A percentile compares a stretch with the other conserved stretches of the same genome.
phyloP scores from a whole-genome alignment of 2,113 vertebrate species.

The Crypturellus undulatus region DNA sequence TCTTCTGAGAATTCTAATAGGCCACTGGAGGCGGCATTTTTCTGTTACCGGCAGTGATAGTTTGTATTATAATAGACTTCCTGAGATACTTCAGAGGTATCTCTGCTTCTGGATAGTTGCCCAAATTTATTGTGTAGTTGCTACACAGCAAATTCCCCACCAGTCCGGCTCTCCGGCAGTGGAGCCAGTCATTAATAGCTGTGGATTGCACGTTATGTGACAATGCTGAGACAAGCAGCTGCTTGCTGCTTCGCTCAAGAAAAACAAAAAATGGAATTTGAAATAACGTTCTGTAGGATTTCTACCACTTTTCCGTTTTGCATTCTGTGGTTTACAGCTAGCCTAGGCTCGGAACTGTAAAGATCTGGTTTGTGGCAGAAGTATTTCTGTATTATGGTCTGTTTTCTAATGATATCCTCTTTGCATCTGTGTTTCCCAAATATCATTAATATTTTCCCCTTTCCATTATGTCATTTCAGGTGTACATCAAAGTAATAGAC shows the following conservation, averaged over 20 bases:
- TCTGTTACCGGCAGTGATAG: not conserved
- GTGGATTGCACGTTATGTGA: not conserved
- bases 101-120: not conserved
- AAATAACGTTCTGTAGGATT: not conserved
- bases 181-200: not conserved
- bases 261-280: not conserved
- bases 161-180: not conserved
- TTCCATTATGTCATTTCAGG: constrained; percentile 76
- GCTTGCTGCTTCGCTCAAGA: not conserved
- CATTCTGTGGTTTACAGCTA: not conserved
- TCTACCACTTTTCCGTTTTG: not conserved
- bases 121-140: not conserved
- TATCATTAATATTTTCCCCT: not conserved
- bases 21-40: not conserved
- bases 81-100: not conserved
- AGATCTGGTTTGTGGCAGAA: not conserved
- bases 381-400: not conserved
- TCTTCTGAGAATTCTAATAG: not conserved
- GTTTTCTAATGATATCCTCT: not conserved
- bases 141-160: too few relatives aligned
- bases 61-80: not conserved
- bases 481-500: constrained; percentile 96
- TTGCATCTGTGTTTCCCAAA: not conserved
- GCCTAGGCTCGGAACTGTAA: not conserved
- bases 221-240: not conserved